Evolutionary conservation across 2,797 vertebrate species (phyloP), one percentile per base, ranked within the genome.

Genomic region (Channallabes apus): DNA sequence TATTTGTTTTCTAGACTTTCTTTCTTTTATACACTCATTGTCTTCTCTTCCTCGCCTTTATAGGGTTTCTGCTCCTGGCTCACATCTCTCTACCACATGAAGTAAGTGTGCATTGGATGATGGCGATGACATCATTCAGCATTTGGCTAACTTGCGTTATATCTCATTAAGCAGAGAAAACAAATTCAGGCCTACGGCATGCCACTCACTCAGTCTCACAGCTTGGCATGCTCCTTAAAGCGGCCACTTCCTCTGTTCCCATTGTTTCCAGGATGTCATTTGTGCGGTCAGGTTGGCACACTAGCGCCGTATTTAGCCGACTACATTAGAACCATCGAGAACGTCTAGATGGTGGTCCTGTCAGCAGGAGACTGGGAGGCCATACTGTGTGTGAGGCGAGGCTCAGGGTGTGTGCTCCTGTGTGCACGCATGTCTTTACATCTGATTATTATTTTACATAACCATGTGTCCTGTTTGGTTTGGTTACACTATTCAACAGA

Each of bases 61-160:
- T 91, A 99, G 98, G 97, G 97, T 87, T 99, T 99, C 94, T 99
- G 96, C 91, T 96, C 97, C 78, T 99, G 98, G 98, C 95, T 99
- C 75, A 92, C 96, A 90, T 97, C 97, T 80, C 96, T 98, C 92
- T 96, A 97, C 94, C 96, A 97, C 90, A 99, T 99, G 97, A 99
- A 97, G 98, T 99, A 96, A 98, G 98, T 96, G 88, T 86, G 86
- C 84, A 75, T 85, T 89, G 87, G 80, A 85, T 58, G 71, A 82
- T 88, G 80, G 85, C 92, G 92, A 93, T 91, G 93, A 94, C 92
- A 93, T 92, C 78, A 78, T 82, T 78, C 82, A 89, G 90, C 24
- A 85, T 88, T 29, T 87, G 88, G 90, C 91, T 92, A 86, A 80
- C 89, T 91, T 46, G 75, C 84, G 89, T 91, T 92, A 91, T 92